phyloP scores from a whole-genome alignment of 2,797 vertebrate genomes.

The Pangasius sanitwongsei region DNA sequence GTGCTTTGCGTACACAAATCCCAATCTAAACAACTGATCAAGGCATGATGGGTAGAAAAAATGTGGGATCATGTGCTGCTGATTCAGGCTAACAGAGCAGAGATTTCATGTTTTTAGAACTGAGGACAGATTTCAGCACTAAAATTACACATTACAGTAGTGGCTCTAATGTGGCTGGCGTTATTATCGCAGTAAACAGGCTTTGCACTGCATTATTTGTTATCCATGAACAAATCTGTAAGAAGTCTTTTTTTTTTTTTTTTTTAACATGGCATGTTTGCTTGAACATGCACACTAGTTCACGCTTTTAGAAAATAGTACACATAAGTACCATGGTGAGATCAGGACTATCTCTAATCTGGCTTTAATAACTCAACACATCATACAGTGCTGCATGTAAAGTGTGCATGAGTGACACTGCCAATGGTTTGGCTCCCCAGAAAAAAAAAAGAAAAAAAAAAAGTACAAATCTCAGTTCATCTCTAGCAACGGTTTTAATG shows the following conservation, averaged over 20 bases:
- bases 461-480: not conserved
- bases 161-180: not conserved
- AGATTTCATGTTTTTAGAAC: not conserved
- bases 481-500: not conserved
- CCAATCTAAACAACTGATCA: not conserved
- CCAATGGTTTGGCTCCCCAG: not conserved
- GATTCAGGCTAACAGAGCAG: not conserved
- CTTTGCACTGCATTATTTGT: not conserved
- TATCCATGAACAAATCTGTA: not conserved
- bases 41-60: too few species aligned
- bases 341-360: not conserved
- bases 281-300: too few species aligned
- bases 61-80: not conserved
- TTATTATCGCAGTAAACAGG: not conserved
- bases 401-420: not conserved
- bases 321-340: not conserved
- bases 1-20: not conserved
- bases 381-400: too few species aligned
- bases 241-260: not conserved
- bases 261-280: not conserved
- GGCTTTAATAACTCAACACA: not conserved
- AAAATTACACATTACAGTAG: too few species aligned
- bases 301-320: not conserved
- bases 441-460: not conserved
- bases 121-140: not conserved